Evolutionary conservation across 2,797 vertebrate species (phyloP), one percentile per base, ranked within the genome.

Genomic region (Gobionotothen gibberifrons): DNA sequence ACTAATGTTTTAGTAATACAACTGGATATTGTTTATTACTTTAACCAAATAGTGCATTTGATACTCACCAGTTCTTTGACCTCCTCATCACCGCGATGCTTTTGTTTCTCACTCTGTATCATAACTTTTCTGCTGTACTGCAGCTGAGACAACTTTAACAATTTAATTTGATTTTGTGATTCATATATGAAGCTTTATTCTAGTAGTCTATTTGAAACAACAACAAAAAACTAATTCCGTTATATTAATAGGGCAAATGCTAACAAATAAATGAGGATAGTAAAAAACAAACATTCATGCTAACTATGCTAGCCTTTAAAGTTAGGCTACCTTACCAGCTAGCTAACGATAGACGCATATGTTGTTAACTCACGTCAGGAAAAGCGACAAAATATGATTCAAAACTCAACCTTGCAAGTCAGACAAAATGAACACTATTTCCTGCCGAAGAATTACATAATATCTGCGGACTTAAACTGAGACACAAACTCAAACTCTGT

Each of bases 31-130:
- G 55, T 53, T 54, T 11, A 9, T 47, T 0, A 55, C 22, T 32
- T 51, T 19, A 48, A 58, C 3, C 3, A 56, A 40, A 77, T 39
- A 0, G 9, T 19, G 2, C 49, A 48, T 58, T 0, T 55, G 17
- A 66, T 55, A 87, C 92, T 95, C 86, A 96, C 94, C 94, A 97
- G 71, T 66, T 97, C 95, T 89, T 88, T 96, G 83, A 96, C 90
- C 72, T 96, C 95, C 46, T 96, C 95, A 16, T 91, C 92, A 49
- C 21, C 43, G 16, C 58, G 82, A 6, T 85, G 84, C 71, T 79
- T 93, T 67, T 88, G 75, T 46, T 90, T 95, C 72, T 94, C 92
- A 70, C 69, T 93, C 74, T 93, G 90, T 61, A 60, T 88, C 95
- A 96, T 94, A n/a, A 69, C 92, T 81, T 90, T 26, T 29, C 22